These are phyloP conservation scores for cat (Felis catus) DNA, from an alignment of 2,113 vertebrate species.

Conservation along the genomic window DNA sequence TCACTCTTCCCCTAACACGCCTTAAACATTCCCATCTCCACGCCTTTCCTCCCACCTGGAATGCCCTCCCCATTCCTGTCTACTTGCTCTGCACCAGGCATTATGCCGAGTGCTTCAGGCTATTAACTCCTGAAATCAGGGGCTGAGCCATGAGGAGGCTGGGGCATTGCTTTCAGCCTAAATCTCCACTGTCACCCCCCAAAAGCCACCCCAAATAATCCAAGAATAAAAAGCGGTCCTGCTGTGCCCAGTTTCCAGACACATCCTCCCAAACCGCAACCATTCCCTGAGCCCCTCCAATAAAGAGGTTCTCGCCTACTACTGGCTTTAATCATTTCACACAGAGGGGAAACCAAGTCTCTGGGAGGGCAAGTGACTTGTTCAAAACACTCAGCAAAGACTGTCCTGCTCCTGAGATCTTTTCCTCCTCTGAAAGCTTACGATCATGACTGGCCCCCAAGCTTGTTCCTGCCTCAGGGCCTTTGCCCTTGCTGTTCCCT, in stretches of 20 bases:
- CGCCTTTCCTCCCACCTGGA: constrained; percentile 69
- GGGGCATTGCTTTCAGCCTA: neutral
- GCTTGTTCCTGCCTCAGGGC: neutral
- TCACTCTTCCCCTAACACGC: constrained; percentile 61
- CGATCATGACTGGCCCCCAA: neutral
- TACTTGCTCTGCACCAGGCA: constrained; percentile 18
- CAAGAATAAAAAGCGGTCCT: neutral
- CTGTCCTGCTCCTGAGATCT: neutral
- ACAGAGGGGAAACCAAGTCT: neutral
- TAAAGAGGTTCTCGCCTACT: neutral
- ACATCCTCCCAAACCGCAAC: neutral
- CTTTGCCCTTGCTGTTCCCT: neutral
- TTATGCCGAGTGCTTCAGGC: neutral
- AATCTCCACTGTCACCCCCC: neutral
- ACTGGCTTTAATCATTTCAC: neutral
- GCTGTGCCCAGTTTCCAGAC: neutral
- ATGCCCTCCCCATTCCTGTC: constrained; percentile 52
- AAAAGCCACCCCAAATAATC: neutral
- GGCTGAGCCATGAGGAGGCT: neutral
- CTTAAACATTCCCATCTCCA: constrained; percentile 68
- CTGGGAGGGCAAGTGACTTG: neutral
- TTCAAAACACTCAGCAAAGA: neutral
- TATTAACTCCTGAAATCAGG: constrained; percentile 52
- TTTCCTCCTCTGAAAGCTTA: neutral
- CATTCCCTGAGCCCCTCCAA: neutral